Evolutionary conservation across 2,113 vertebrate species (phyloP).

Genomic region (Trogon surrucura): DNA sequence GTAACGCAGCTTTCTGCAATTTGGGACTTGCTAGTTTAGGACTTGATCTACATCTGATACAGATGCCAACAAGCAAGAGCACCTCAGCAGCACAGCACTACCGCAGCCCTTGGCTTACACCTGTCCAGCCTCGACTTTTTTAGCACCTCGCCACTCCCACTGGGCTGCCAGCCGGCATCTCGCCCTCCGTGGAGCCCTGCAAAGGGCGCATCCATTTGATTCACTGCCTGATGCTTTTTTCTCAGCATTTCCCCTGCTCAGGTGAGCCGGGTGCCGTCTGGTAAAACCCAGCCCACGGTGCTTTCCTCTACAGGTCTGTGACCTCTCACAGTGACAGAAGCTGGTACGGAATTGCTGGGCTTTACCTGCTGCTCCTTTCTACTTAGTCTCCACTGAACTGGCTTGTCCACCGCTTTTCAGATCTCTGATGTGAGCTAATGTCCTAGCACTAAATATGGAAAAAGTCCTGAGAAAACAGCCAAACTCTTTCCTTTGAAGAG

Average conservation of each 20-base stretch:
- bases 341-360: neutral
- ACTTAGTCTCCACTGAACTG: neutral
- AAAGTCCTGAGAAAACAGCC: conserved; percentile 27
- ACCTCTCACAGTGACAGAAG: neutral
- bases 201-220: neutral
- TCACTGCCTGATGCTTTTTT: neutral
- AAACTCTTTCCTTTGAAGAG: neutral
- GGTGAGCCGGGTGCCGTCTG: neutral
- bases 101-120: neutral
- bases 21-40: neutral
- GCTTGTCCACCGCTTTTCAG: neutral
- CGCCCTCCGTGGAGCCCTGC: neutral
- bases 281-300: neutral
- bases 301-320: neutral
- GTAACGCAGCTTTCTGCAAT: neutral
- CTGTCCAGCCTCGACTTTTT: conserved; percentile 20
- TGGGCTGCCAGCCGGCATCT: neutral
- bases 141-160: neutral
- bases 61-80: conserved; percentile 5
- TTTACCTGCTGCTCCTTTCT: neutral
- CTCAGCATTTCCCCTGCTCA: neutral
- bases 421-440: neutral
- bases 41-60: conserved; percentile 16
- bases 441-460: neutral
- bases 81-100: neutral